Base-by-base conservation (phyloP, 2,888 invertebrate genomes). In the Aphodius granarius region DNA sequence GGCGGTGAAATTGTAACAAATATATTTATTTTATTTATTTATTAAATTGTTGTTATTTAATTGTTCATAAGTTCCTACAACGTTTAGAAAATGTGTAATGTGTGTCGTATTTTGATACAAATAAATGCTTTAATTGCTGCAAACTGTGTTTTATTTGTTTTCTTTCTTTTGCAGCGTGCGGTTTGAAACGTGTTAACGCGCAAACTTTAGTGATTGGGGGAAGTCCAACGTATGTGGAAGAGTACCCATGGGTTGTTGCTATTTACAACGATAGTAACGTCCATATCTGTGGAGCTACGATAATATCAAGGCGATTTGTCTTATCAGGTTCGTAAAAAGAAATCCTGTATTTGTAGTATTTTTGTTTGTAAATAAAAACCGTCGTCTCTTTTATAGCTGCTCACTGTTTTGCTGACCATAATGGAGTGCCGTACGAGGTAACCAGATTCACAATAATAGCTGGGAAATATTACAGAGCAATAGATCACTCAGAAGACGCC, bases 381-480 rank as follows among this genome's bases (percentile, higher is more conserved):
- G 5, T 72, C n/a, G 15, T n/a, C 64, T 63, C 15, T 15, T 23
- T 76, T 74, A 66, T 17, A 76, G 76, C 76, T 22, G 76, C 76
- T 0, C 85, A 85, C 78, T 85, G 85, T 78, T 82, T 85, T 3
- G 78, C 83, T 0, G 21, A 80, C 17, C n/a, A 65, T 19, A 65
- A 79, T 5, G 81, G 81, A 0, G 17, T 76, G 5, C 66, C 66
- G 23, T 64, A 64, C 72, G 6, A 23, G 18, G 66, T 78, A 75
- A 17, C 74, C 62, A 23, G 66, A 5, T 82, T 80, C 23, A 75
- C 76, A 66, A 78, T 86, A 17, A 84, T 80, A 1, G 85, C 84
- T 4, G 86, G 86, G 70, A 86, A 86, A 78, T 85, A 83, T 76
- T 85, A 82, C 78, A 81, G 83, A 23, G 21, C 76, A 3, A 85